Conservation (phyloP, 2,797 vertebrate species). For the Acanthurus lineatus region DNA sequence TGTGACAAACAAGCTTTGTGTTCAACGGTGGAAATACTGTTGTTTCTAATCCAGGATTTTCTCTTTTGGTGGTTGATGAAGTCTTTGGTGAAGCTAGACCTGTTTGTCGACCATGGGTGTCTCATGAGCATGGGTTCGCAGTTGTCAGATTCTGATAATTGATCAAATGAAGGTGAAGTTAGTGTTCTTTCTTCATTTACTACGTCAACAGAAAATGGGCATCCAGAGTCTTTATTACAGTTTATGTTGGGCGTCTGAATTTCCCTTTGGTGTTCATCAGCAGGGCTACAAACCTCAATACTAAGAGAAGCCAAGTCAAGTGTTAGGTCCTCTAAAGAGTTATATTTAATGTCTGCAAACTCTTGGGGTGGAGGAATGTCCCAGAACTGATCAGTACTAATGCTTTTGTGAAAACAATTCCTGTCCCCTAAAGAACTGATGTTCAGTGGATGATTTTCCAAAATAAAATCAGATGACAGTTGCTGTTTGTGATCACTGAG, state of each 20-base stretch:
- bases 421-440: slow-evolving; percentile 61
- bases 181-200: slow-evolving; percentile 22
- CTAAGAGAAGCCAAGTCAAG: slow-evolving; percentile 70
- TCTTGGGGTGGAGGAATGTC: slow-evolving; percentile 79
- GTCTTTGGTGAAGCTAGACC: slow-evolving; percentile 76
- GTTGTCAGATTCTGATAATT: slow-evolving; percentile 63
- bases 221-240: slow-evolving; percentile 46
- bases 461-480: slow-evolving; percentile 58
- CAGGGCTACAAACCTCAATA: slow-evolving; percentile 34
- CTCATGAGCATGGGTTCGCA: slow-evolving; percentile 65
- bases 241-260: slow-evolving; percentile 2
- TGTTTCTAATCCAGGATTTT: slow-evolving; percentile 76
- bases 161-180: slow-evolving; percentile 62
- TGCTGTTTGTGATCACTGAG: slow-evolving; percentile 52
- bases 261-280: neutral
- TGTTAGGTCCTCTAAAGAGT: slow-evolving; percentile 69
- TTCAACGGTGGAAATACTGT: slow-evolving; percentile 75
- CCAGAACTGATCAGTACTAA: slow-evolving; percentile 59
- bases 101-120: slow-evolving; percentile 72
- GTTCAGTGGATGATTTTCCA: slow-evolving; percentile 61
- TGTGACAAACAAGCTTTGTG: slow-evolving; percentile 63
- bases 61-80: slow-evolving; percentile 70
- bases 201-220: slow-evolving; percentile 54
- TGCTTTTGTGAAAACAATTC: slow-evolving; percentile 41
- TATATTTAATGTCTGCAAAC: slow-evolving; percentile 79